These are phyloP conservation scores for Anguilla obscura DNA, from an alignment of 2,797 vertebrate genomes.

Conservation along the genomic window DNA sequence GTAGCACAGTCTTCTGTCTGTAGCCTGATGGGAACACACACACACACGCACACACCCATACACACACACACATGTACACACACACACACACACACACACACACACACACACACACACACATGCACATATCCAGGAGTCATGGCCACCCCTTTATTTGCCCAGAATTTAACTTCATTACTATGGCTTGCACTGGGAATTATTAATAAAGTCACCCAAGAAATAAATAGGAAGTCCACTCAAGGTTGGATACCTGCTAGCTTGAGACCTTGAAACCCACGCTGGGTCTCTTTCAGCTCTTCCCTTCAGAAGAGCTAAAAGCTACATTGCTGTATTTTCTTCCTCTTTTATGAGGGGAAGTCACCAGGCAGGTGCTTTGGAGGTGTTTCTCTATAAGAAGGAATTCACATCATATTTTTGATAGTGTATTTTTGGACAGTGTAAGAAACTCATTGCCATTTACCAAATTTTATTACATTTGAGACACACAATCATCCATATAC, in stretches of 20 bases:
- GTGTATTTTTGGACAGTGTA: background rate
- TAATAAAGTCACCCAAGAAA: slow-evolving; percentile 28
- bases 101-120: background rate
- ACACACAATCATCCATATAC: background rate
- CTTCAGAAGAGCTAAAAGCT: background rate
- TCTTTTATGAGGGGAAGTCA: background rate
- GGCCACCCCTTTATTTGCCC: slow-evolving; percentile 74
- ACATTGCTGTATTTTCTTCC: background rate
- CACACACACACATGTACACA: slow-evolving; percentile 38
- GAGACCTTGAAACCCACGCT: background rate
- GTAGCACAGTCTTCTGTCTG: background rate
- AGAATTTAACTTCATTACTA: slow-evolving; percentile 74
- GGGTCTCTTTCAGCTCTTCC: background rate
- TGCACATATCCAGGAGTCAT: slow-evolving; percentile 50
- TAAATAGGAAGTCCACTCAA: slow-evolving; percentile 47
- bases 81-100: slow-evolving; percentile 46
- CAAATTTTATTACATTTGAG: background rate
- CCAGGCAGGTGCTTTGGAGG: background rate
- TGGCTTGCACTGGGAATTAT: slow-evolving; percentile 42
- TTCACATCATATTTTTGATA: background rate
- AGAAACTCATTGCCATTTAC: background rate
- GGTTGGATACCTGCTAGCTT: background rate
- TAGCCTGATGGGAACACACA: background rate
- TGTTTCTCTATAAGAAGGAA: background rate
- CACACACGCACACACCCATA: background rate